Conservation (phyloP, 2,888 invertebrate species). For the Spodoptera littoralis region DNA sequence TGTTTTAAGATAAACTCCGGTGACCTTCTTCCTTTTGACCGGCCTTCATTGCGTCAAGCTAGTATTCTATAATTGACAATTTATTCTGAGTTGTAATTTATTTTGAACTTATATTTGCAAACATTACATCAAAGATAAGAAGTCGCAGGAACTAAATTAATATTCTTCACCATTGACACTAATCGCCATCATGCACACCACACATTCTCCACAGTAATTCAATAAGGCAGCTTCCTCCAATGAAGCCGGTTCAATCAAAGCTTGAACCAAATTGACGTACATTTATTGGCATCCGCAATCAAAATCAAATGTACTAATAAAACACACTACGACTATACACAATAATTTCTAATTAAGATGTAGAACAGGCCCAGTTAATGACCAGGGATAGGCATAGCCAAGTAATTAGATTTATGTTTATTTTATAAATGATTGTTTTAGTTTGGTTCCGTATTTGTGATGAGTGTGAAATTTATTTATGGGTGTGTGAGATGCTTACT, state of each 20-base stretch:
- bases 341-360: slow-evolving; percentile 70
- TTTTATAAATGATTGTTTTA: slow-evolving; percentile 6
- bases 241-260: slow-evolving; percentile 66
- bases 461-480: no score
- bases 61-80: no score
- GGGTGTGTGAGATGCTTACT: no score
- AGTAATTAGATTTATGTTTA: slow-evolving; percentile 10
- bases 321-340: slow-evolving; percentile 65
- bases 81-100: no score
- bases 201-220: slow-evolving; percentile 57
- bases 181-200: slow-evolving; percentile 34
- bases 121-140: no score
- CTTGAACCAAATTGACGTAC: slow-evolving; percentile 55
- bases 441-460: no score
- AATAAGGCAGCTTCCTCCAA: slow-evolving; percentile 62
- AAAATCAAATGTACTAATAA: slow-evolving; percentile 62
- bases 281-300: slow-evolving; percentile 68
- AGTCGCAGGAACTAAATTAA: no score
- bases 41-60: no score
- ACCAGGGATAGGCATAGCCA: slow-evolving; percentile 17
- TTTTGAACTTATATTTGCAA: no score
- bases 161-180: no score
- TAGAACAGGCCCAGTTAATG: slow-evolving; percentile 24
- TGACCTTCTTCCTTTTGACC: no score
- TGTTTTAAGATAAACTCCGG: no score